Evolutionary conservation across 1,140 invertebrate genomes (phyloP), one percentile per base, ranked within the genome.

Genomic region (Caenorhabditis briggsae): DNA sequence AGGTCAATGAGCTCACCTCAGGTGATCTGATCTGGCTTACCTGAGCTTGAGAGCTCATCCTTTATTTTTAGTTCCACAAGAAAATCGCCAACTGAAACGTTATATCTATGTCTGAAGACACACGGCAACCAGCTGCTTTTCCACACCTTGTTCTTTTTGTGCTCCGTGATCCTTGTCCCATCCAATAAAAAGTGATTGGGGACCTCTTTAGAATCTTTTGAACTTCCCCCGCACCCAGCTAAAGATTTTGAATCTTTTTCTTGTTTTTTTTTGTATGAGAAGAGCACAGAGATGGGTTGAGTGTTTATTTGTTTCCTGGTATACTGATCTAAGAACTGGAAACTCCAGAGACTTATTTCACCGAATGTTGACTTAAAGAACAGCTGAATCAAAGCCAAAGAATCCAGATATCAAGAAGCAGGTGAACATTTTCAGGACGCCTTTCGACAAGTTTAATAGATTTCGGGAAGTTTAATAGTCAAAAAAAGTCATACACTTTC

Each of bases 31-130:
- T 20, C 23, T 18, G 25, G 20, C 59, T 61, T 23, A 33, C 56
- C n/a, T 58, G 56, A 58, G 56, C 18, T 6, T 8, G 5, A 33
- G 25, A 12, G 11, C 20, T 25, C 11, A 23, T 61, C 12, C 33
- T 18, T 78, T 23, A 23, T 78, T 78, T 11, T 33, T 53, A 23
- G n/a, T 78, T 14, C 16, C 9, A 6, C n/a, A 14, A n/a, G n/a
- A 70, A 70, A 70, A 16, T 78, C 70, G 16, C 20, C 70, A 46
- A 48, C 64, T 78, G 70, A 78, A 78, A 78, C 46, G 70, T 78
- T 46, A 78, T 78, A 48, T 74, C 18, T 18, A 41, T n/a, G 41
- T 25, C 56, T 58, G 56, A 58, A 58, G 56, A 18, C 9, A 53
- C 33, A 20, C 11, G 8, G n/a, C 11, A n/a, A 78, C 20, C 70